Percentiles rank a stretch among this genome's conserved stretches.
phyloP scores from a whole-genome alignment of 2,888 invertebrate species.

The Didymodactylos carnosus region DNA sequence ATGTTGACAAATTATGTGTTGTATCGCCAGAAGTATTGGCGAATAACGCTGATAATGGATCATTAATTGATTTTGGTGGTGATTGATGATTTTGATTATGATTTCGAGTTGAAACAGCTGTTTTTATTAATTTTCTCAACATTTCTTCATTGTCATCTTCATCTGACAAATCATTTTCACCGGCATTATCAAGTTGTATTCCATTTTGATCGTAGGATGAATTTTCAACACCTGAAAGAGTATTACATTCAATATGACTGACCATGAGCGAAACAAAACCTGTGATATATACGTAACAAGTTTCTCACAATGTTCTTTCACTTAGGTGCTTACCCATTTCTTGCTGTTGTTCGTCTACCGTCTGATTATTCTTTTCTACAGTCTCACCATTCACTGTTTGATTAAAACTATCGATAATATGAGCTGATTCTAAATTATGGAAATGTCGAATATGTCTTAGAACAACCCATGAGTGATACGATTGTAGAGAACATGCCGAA shows the following conservation, averaged over 20 bases:
- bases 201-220: no score
- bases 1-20: not conserved
- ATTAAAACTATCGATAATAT: not conserved
- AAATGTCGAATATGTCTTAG: constrained; percentile 7
- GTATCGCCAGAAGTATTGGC: no score
- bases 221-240: no score
- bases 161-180: no score
- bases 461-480: constrained; percentile 3
- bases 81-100: not conserved
- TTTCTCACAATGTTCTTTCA: no score
- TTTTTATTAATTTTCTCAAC: not conserved
- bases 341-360: no score
- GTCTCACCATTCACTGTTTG: not conserved
- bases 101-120: not conserved
- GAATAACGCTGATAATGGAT: not conserved
- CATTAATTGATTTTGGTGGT: not conserved
- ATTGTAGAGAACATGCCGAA: constrained; percentile 8
- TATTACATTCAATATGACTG: no score
- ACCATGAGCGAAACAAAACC: no score
- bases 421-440: not conserved
- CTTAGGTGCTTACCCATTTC: no score
- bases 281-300: no score
- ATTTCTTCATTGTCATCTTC: not conserved
- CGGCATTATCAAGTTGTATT: no score
- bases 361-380: no score